Evolutionary conservation across 2,797 vertebrate species (phyloP).

Genomic region (Chaetodon trifasciatus): DNA sequence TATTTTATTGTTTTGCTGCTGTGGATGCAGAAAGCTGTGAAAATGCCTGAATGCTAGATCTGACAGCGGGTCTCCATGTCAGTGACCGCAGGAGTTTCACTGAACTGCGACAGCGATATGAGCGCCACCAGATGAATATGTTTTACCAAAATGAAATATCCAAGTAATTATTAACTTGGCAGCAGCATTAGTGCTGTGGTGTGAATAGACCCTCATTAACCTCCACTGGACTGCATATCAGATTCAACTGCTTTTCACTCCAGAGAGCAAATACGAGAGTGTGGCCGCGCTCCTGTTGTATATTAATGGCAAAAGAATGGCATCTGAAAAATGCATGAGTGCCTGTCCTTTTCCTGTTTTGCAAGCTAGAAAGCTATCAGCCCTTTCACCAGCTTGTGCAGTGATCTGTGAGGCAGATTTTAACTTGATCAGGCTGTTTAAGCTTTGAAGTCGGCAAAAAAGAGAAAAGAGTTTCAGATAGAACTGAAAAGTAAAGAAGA

Average conservation of each 20-base stretch:
- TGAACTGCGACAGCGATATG: conserved; percentile 11
- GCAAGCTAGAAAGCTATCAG: conserved; percentile 28
- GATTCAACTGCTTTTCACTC: conserved; percentile 28
- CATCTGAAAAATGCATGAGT: conserved; percentile 49
- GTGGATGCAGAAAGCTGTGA: not conserved
- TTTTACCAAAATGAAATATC: conserved; percentile 46
- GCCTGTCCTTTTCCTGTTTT: conserved; percentile 27
- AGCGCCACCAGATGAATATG: conserved; percentile 20
- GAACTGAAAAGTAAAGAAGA: conserved; percentile 8
- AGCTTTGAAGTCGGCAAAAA: conserved; percentile 43
- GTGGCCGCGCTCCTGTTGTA: conserved; percentile 14
- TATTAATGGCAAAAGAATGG: conserved; percentile 38
- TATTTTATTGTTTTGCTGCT: not conserved
- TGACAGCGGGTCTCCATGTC: not conserved
- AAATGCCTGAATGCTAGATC: not conserved
- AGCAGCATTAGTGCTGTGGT: conserved; percentile 36
- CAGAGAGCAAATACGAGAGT: conserved; percentile 33
- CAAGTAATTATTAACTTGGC: conserved; percentile 53
- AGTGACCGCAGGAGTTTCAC: not conserved
- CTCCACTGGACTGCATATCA: conserved; percentile 38
- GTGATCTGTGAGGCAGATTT: conserved; percentile 53
- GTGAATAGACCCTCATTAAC: conserved; percentile 57
- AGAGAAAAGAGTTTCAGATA: conserved; percentile 22
- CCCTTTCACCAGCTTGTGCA: conserved; percentile 11
- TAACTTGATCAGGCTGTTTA: conserved; percentile 54